Evolutionary conservation across 53 echinoderm and acorn worm species (phyloP), one percentile per base, ranked within the genome.

Genomic region (Temnopleurus reevesii): DNA sequence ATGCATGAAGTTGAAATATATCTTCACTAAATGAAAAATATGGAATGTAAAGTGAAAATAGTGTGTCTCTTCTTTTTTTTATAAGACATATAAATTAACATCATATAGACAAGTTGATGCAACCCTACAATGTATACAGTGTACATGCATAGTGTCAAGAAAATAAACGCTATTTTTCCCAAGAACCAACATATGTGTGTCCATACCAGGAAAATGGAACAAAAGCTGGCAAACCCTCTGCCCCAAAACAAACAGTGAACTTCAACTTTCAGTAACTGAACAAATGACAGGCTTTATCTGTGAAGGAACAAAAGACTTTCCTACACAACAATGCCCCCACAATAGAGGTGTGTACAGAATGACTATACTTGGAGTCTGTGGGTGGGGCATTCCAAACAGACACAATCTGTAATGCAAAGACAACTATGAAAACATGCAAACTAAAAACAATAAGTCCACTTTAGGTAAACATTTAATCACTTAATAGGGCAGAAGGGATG

Each of bases 401-500:
- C 71, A 66, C 21, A 66, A 66, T 66, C 36, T 41, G 41, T 4
- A 66, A 38, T 26, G 18, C 36, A 66, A 66, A 38, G 71, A 38
- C 38, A 18, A 36, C 19, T 38, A 66, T 66, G 71, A 66, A 66
- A 66, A 66, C 71, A 71, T 71, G 19, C 41, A 71, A 36, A 71
- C 71, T 6, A 71, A 41, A n/a, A 36, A 71, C 23, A 71, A 71
- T 71, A 41, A 19, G 23, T 71, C 23, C 21, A 71, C 71, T 38
- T n/a, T 36, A 71, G n/a, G 41, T 23, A 71, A 71, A 71, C 71
- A 71, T 71, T 71, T 71, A 41, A 71, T 71, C 71, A 38, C 71
- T 71, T 71, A 71, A 71, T 71, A 41, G 71, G 71, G 41, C 36
- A 38, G 71, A 71, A 71, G 21, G 71, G 41, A 71, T 71, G 35